A percentile compares a stretch with the other conserved stretches of the same genome.
Evolutionary conservation across 2,888 invertebrate genomes (phyloP).

Genomic region (Diarsia dahlii): DNA sequence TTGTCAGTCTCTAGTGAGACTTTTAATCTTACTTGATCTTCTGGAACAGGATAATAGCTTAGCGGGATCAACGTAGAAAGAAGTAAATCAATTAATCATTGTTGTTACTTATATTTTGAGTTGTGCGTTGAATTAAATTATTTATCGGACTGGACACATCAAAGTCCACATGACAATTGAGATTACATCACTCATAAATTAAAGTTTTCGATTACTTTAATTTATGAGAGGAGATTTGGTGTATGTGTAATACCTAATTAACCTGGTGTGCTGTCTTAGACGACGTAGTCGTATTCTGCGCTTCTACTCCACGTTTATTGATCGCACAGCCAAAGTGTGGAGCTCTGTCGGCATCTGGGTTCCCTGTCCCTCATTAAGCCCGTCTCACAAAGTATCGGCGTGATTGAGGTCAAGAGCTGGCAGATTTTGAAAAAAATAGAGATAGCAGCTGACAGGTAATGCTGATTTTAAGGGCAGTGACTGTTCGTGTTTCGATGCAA

Average conservation of each 20-base stretch:
- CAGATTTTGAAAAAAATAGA: too few species aligned
- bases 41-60: constrained; percentile 24
- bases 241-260: neutral
- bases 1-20: constrained; percentile 31
- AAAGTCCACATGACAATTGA: neutral
- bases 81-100: constrained; percentile 1
- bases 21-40: constrained; percentile 41
- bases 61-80: constrained; percentile 6
- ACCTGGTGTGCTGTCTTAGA: neutral
- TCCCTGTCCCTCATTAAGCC: too few species aligned
- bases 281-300: too few species aligned
- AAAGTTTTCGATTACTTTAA: too few species aligned
- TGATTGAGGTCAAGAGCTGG: too few species aligned
- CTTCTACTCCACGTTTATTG: too few species aligned
- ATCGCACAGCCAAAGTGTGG: too few species aligned
- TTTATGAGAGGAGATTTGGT: neutral
- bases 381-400: too few species aligned
- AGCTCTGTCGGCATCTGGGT: too few species aligned
- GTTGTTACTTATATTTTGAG: neutral
- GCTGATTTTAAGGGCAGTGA: neutral
- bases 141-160: neutral
- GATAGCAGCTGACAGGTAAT: neutral
- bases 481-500: neutral
- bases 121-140: neutral
- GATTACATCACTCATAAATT: constrained; percentile 1